These are phyloP conservation scores for Axinella damicornis DNA, from an alignment of 37 sponge, comb jelly and placozoan species.

Conservation along the genomic window DNA sequence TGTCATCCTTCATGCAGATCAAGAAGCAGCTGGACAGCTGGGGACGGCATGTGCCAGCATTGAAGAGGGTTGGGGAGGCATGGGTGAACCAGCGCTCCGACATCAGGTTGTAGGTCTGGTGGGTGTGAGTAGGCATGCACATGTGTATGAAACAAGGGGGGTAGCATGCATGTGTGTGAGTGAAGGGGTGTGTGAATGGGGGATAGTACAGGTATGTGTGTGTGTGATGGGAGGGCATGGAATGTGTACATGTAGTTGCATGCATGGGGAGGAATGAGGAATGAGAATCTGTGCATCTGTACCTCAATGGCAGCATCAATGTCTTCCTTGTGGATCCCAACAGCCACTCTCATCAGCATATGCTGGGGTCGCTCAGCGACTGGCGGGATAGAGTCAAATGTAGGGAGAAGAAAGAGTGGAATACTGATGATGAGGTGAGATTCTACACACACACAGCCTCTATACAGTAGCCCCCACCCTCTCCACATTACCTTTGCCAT, in stretches of 20 bases:
- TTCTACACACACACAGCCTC: neutral
- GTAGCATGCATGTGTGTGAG: no score
- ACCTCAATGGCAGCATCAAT: slow-evolving; percentile 92
- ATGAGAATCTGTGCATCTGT: neutral
- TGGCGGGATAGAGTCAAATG: neutral
- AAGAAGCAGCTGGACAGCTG: slow-evolving; percentile 98
- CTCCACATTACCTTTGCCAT: slow-evolving; percentile 92
- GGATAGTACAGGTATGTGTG: neutral
- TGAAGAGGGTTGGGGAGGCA: slow-evolving; percentile 99
- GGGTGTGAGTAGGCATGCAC: neutral
- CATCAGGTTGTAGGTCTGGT: slow-evolving; percentile 96
- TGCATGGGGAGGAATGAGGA: neutral
- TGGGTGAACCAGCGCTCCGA: slow-evolving; percentile 99
- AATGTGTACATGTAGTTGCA: neutral
- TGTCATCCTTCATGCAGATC: slow-evolving; percentile 96
- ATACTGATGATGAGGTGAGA: neutral
- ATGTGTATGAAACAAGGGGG: neutral
- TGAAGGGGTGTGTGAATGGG: no score
- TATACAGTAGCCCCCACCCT: neutral
- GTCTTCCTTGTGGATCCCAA: slow-evolving; percentile 92
- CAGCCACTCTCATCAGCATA: slow-evolving; percentile 97
- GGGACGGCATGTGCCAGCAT: slow-evolving; percentile 96
- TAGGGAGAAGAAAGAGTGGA: neutral
- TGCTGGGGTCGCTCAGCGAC: slow-evolving; percentile 99
- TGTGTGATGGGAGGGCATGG: neutral